Conservation (phyloP, 2,888 invertebrate genomes). For the Hesperia comma region DNA sequence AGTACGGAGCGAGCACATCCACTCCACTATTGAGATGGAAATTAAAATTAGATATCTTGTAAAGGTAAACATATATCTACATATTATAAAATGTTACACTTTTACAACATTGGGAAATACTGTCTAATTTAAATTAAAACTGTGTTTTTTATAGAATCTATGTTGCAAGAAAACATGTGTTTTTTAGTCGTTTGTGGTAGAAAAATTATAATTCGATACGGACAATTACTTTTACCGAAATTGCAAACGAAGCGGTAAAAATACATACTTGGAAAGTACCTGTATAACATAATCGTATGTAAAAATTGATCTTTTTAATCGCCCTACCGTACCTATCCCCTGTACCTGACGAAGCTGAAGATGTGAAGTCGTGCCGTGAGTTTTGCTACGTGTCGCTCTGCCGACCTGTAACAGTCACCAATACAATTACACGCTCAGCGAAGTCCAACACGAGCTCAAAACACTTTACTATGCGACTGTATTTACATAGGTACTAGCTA, state of each 20-base stretch:
- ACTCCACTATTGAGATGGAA: conserved; percentile 8
- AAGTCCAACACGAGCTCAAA: conserved; percentile 42
- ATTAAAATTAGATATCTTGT: not conserved
- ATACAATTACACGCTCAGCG: conserved; percentile 33
- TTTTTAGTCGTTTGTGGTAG: no score
- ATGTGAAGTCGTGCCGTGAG: conserved; percentile 54
- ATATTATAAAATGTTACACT: no score
- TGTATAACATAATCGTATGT: no score
- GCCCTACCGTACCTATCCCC: not conserved
- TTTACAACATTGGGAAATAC: no score
- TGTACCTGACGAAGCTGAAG: conserved; percentile 24
- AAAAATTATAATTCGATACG: no score
- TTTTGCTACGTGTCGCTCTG: conserved; percentile 62
- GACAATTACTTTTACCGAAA: no score
- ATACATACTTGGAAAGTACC: no score
- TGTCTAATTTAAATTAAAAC: no score
- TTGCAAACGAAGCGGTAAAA: no score
- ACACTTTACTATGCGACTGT: conserved; percentile 37
- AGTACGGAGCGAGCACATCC: conserved; percentile 1
- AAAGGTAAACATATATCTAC: not conserved
- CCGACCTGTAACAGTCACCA: conserved; percentile 33
- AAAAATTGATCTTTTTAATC: not conserved
- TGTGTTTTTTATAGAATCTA: no score
- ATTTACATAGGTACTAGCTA: not conserved
- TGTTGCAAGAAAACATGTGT: no score